Conservation (phyloP, 2,888 invertebrate species). For the Ectemnius lituratus region DNA sequence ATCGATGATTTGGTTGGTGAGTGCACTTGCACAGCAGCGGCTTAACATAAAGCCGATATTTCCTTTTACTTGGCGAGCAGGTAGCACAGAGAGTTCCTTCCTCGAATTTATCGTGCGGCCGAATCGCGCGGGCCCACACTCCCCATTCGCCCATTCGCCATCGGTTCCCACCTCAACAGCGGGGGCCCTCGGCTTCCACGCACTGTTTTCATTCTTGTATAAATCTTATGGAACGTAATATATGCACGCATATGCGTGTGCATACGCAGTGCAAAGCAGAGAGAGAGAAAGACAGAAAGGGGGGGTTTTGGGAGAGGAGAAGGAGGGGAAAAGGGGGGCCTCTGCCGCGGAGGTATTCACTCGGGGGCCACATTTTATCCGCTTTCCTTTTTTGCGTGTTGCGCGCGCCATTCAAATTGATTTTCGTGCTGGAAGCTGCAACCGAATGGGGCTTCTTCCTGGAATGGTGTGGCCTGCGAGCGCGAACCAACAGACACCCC, state of each 20-base stretch:
- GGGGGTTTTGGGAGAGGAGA: background rate
- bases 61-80: constrained; percentile 46
- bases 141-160: constrained; percentile 51
- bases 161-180: constrained; percentile 50
- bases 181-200: constrained; percentile 13
- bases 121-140: constrained; percentile 44
- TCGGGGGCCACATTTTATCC: constrained; percentile 41
- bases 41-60: constrained; percentile 11
- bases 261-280: background rate
- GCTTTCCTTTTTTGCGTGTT: constrained; percentile 39
- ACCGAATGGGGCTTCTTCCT: background rate
- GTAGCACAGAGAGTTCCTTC: constrained; percentile 30
- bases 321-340: background rate
- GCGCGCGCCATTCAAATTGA: constrained; percentile 54
- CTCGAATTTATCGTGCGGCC: constrained; percentile 57
- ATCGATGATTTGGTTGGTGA: no score
- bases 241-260: constrained; percentile 42
- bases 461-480: constrained; percentile 4
- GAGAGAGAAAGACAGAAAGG: background rate
- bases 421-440: constrained; percentile 28
- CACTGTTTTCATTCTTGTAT: constrained; percentile 60
- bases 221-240: constrained; percentile 54
- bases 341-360: constrained; percentile 25
- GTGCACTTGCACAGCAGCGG: no score
- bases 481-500: background rate